Percentiles rank a stretch among this genome's conserved stretches.
phyloP scores from a whole-genome alignment of 2,113 vertebrate species.

The Ascaphus truei region DNA sequence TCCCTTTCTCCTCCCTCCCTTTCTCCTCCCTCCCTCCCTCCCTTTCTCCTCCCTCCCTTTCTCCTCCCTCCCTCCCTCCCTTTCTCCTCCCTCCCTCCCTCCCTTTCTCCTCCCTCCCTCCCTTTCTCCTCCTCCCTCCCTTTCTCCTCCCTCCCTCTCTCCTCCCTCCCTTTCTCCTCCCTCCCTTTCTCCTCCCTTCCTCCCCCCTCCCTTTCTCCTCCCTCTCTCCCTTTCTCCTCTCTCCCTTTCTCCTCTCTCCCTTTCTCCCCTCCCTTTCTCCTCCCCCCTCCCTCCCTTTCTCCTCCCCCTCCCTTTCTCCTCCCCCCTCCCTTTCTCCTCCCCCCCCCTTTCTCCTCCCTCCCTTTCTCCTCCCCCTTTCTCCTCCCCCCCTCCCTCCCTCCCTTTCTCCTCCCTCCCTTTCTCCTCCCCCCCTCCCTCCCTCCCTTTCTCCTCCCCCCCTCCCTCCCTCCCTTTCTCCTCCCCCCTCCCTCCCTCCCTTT shows the following conservation, averaged over 20 bases:
- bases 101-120: background rate
- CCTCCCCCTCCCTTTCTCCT: background rate
- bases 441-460: too few species aligned
- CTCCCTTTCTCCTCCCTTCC: too few species aligned
- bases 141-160: constrained; percentile 3
- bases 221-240: accelerated
- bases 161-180: constrained; percentile 44
- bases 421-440: too few species aligned
- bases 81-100: background rate
- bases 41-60: background rate
- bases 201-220: background rate
- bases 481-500: too few species aligned
- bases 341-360: background rate
- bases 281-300: background rate
- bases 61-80: background rate
- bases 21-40: background rate
- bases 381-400: too few species aligned
- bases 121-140: too few species aligned
- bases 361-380: background rate
- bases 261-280: background rate
- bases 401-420: too few species aligned
- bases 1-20: background rate
- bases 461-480: too few species aligned
- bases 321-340: background rate
- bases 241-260: background rate